A percentile compares a stretch with the other conserved stretches of the same genome.
These are phyloP conservation scores for Drosophila pectinifera DNA, from an alignment of 1,140 invertebrate species.

Conservation along the genomic window DNA sequence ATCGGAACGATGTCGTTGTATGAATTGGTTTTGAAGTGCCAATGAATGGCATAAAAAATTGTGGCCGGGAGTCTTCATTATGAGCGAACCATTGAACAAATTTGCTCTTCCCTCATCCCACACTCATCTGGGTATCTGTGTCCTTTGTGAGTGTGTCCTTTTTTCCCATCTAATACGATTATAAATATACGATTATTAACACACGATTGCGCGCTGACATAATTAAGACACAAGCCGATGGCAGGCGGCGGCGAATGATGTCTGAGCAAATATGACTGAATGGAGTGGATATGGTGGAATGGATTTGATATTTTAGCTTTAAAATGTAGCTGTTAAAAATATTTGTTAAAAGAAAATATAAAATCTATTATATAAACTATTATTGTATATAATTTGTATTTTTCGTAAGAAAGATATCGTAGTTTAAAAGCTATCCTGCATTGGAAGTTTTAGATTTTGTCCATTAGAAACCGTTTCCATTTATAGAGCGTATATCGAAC, in stretches of 20 bases:
- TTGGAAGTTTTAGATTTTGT: too few species aligned
- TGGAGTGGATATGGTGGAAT: not conserved
- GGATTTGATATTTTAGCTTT: too few species aligned
- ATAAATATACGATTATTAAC: constrained; percentile 83
- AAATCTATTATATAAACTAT: not conserved
- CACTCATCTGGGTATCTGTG: constrained; percentile 10
- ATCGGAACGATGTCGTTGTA: constrained; percentile 36
- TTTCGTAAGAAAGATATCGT: not conserved
- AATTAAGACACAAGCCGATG: constrained; percentile 74
- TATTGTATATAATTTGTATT: not conserved
- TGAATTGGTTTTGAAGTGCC: constrained; percentile 73
- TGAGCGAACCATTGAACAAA: constrained; percentile 76
- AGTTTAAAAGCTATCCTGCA: too few species aligned
- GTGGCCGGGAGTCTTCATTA: constrained; percentile 62
- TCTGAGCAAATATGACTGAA: constrained; percentile 54
- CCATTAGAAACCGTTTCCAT: not conserved
- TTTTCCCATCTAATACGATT: constrained; percentile 70
- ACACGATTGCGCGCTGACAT: constrained; percentile 79
- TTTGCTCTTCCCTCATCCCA: constrained; percentile 35
- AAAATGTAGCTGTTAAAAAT: not conserved
- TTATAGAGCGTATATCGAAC: not conserved
- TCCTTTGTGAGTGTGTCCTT: constrained; percentile 52
- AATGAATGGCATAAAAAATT: constrained; percentile 74
- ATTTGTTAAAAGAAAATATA: not conserved
- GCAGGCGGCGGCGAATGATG: constrained; percentile 22